A percentile compares a stretch with the other conserved stretches of the same genome.
Conservation (phyloP, 2,113 vertebrate species). For the Marmota monax region DNA sequence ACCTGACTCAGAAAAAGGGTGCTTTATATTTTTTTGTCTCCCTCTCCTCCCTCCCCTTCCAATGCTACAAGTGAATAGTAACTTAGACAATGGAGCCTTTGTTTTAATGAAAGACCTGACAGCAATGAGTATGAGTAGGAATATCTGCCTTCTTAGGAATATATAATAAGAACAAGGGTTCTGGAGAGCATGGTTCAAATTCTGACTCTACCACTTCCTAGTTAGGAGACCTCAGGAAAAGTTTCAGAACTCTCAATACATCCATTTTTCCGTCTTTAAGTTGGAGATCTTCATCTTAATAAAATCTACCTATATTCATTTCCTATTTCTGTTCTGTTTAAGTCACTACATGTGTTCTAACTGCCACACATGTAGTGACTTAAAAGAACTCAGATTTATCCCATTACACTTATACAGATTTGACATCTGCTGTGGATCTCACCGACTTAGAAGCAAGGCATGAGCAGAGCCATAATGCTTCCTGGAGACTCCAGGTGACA, state of each 20-base stretch:
- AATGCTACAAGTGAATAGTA: neutral
- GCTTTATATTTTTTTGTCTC: neutral
- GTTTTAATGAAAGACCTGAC: slow-evolving; percentile 17
- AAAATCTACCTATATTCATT: neutral
- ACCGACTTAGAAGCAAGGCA: neutral
- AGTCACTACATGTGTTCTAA: neutral
- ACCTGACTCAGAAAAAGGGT: neutral
- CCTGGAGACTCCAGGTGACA: neutral
- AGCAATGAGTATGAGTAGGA: neutral
- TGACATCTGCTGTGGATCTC: neutral
- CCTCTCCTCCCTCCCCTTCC: neutral
- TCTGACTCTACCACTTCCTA: neutral
- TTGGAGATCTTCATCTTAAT: neutral
- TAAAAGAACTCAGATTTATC: neutral
- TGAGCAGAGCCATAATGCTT: neutral
- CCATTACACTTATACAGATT: neutral
- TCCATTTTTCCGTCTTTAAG: slow-evolving; percentile 19
- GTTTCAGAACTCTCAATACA: neutral
- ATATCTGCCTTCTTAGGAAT: neutral
- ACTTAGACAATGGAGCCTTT: neutral
- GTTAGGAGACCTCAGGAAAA: neutral
- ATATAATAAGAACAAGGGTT: neutral
- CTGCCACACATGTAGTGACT: neutral
- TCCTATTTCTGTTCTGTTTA: neutral
- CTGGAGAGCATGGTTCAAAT: neutral